Conservation (phyloP, 2,113 vertebrate species). For the Varanus komodoensis region DNA sequence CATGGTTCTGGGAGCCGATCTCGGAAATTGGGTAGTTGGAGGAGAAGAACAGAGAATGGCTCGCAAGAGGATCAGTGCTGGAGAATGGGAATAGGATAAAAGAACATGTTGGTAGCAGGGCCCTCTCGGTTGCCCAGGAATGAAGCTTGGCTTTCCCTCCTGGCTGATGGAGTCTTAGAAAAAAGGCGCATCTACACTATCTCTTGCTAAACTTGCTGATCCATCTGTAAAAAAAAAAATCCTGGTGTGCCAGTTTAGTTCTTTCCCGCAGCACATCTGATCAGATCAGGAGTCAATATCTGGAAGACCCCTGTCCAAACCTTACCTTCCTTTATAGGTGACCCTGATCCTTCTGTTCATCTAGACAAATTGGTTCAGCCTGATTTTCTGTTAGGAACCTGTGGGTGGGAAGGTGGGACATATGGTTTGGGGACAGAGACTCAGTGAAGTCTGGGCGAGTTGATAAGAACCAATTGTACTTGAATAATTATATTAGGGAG, state of each 20-base stretch:
- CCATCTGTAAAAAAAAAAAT: neutral
- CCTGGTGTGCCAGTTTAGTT: too few species aligned
- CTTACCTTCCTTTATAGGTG: neutral
- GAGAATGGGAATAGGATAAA: neutral
- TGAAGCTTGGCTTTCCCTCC: neutral
- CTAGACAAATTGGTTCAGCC: neutral
- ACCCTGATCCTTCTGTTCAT: neutral
- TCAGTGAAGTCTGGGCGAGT: neutral
- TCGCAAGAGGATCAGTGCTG: neutral
- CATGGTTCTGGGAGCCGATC: neutral
- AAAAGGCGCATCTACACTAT: neutral
- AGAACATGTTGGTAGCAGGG: neutral
- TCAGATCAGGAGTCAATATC: neutral
- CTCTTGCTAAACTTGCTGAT: too few species aligned
- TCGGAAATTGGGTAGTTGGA: neutral
- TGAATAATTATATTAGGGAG: constrained; percentile 32
- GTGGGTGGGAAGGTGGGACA: neutral
- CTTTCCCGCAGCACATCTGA: neutral
- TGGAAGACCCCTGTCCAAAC: neutral
- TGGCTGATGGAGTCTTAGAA: neutral
- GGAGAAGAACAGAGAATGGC: neutral
- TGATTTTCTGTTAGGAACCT: neutral
- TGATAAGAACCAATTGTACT: constrained; percentile 19
- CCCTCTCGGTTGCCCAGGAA: neutral
- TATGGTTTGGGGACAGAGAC: neutral